Base-by-base conservation (phyloP, 2,797 vertebrate genomes). In the Columba guinea region DNA sequence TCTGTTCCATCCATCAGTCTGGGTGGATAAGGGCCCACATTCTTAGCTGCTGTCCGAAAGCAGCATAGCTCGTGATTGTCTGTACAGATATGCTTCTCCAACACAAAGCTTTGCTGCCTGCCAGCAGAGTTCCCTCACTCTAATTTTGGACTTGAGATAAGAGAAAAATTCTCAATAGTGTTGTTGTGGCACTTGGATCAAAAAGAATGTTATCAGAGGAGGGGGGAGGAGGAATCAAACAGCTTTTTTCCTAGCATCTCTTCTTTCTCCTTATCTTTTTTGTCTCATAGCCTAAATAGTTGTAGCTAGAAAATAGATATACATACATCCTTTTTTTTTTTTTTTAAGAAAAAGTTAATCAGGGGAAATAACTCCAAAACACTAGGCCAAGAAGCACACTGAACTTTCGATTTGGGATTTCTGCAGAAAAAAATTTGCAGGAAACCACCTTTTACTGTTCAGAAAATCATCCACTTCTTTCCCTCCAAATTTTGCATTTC, bases 81-180 rank as follows among this genome's bases (percentile, higher is more conserved):
- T 82, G 22, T 24, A 55, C 60, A 93, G 92, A 92, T 87, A 90
- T 5, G 7, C 39, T 81, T 58, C 75, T 41, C 30, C 46, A 95
- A 68, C 58, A 87, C 58, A 87, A 90, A 93, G 53, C 37, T 56
- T 55, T 85, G 41, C 64, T 89, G 75, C 30, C 82, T 83, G 75
- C 71, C 89, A 89, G 49, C 26, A 64, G 78, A 87, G 76, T 64
- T 94, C 65, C 58, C 75, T 74, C 58, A 44, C 48, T 80, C 81
- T 94, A 92, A 95, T 94, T 95, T 95, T 91, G 92, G 79, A 77
- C 30, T 75, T 56, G 32, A 92, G 93, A 95, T 94, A 93, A 77
- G 49, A 91, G 87, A 93, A 93, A 83, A 59, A 87, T 89, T 96
- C 87, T 60, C 81, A 93, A 44, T 39, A 79, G 52, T 60, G 86